phyloP scores from a whole-genome alignment of 2,888 invertebrate species.

The Eumerus sabulonum region DNA sequence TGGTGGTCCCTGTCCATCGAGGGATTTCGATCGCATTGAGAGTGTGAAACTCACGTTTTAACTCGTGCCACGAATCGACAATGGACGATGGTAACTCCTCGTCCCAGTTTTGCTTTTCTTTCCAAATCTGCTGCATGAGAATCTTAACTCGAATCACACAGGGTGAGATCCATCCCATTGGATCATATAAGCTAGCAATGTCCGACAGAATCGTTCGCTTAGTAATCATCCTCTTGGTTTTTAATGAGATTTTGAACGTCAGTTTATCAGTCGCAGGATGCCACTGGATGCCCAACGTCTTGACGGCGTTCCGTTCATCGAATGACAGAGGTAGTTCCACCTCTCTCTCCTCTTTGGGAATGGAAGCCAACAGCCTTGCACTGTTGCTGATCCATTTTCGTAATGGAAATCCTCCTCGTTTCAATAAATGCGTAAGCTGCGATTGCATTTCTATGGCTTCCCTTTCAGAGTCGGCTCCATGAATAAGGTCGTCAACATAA shows the following conservation, averaged over 20 bases:
- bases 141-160: too few species aligned
- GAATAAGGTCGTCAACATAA: neutral
- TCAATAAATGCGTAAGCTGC: neutral
- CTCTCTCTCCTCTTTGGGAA: neutral
- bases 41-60: neutral
- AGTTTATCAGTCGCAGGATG: too few species aligned
- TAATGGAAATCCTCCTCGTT: slow-evolving; percentile 14
- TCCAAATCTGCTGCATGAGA: slow-evolving; percentile 7
- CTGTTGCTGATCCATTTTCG: slow-evolving; percentile 16
- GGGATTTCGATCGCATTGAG: slow-evolving; percentile 6
- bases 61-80: neutral
- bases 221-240: too few species aligned
- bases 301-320: too few species aligned
- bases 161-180: too few species aligned
- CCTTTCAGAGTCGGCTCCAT: slow-evolving; percentile 1
- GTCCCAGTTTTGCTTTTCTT: slow-evolving; percentile 15
- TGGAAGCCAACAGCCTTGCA: neutral
- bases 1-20: neutral
- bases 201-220: too few species aligned
- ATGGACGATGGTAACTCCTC: neutral
- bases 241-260: too few species aligned
- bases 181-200: too few species aligned
- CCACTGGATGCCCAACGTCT: too few species aligned
- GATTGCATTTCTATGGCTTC: slow-evolving; percentile 13
- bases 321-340: neutral